These are phyloP conservation scores for Heterohyrax brucei DNA, from an alignment of 2,797 vertebrate species.

Conservation along the genomic window DNA sequence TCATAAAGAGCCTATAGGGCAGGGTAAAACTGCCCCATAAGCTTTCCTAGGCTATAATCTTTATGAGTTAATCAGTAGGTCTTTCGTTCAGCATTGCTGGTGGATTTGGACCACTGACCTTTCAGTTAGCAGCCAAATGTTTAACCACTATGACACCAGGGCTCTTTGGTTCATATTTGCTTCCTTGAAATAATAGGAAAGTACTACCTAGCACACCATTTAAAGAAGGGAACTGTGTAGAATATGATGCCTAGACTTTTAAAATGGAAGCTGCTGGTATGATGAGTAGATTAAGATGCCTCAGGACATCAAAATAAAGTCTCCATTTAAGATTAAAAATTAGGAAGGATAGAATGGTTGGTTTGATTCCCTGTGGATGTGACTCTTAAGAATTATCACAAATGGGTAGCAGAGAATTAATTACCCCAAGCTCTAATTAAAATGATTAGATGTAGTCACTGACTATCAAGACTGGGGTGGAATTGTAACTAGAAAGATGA, in stretches of 20 bases:
- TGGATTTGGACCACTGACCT: too few species aligned
- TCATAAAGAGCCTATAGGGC: too few species aligned
- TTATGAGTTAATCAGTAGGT: too few species aligned
- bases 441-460: neutral
- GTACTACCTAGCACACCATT: neutral
- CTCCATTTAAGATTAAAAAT: constrained; percentile 53
- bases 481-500: neutral
- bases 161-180: neutral
- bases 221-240: neutral
- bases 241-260: neutral
- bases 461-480: neutral
- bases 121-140: too few species aligned
- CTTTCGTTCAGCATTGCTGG: too few species aligned
- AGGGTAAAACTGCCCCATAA: too few species aligned
- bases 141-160: too few species aligned
- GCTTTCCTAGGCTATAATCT: too few species aligned
- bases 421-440: neutral
- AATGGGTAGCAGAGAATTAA: neutral
- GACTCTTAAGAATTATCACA: neutral
- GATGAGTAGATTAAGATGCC: neutral
- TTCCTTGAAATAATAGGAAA: neutral
- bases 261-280: neutral
- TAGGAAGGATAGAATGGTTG: neutral
- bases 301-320: neutral
- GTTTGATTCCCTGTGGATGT: constrained; percentile 20